Conservation (phyloP, 2,888 invertebrate genomes). For the Dyspetes luteomarginatus region DNA sequence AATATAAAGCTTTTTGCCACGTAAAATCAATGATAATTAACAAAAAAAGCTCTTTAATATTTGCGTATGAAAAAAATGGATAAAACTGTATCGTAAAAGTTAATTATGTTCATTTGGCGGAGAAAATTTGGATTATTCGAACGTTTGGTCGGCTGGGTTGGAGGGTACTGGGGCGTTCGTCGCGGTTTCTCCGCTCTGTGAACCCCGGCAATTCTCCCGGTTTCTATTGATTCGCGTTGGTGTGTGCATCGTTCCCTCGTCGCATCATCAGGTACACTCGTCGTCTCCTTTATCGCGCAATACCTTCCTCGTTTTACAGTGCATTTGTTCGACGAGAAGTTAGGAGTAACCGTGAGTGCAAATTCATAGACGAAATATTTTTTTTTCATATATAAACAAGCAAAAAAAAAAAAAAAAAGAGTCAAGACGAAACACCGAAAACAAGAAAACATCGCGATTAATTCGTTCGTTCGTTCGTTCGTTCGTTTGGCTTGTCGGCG, state of each 20-base stretch:
- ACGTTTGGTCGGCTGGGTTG: slow-evolving; percentile 50
- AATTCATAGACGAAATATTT: slow-evolving; percentile 51
- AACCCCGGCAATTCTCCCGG: slow-evolving; percentile 74
- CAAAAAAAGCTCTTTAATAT: slow-evolving; percentile 12
- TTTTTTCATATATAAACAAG: too few relatives aligned
- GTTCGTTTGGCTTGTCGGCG: slow-evolving; percentile 52
- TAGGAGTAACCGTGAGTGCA: slow-evolving; percentile 62
- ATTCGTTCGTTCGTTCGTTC: too few relatives aligned
- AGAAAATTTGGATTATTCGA: slow-evolving; percentile 22
- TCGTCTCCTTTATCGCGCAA: slow-evolving; percentile 45
- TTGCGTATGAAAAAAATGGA: not conserved
- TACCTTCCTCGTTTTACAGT: slow-evolving; percentile 59
- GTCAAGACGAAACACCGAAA: slow-evolving; percentile 4
- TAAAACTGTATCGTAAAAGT: not conserved
- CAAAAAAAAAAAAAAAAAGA: not conserved
- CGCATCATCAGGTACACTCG: slow-evolving; percentile 35
- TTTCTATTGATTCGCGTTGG: slow-evolving; percentile 62
- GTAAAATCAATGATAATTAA: not conserved
- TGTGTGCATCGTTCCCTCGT: slow-evolving; percentile 51
- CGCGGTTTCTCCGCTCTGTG: slow-evolving; percentile 75
- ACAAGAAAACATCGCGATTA: slow-evolving; percentile 31
- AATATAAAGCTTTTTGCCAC: not conserved
- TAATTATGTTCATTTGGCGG: not conserved
- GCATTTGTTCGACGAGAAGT: slow-evolving; percentile 57
- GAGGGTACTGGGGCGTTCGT: slow-evolving; percentile 57